Conservation (phyloP, 1,140 invertebrate genomes). For the Stegodyphus mimosarum region DNA sequence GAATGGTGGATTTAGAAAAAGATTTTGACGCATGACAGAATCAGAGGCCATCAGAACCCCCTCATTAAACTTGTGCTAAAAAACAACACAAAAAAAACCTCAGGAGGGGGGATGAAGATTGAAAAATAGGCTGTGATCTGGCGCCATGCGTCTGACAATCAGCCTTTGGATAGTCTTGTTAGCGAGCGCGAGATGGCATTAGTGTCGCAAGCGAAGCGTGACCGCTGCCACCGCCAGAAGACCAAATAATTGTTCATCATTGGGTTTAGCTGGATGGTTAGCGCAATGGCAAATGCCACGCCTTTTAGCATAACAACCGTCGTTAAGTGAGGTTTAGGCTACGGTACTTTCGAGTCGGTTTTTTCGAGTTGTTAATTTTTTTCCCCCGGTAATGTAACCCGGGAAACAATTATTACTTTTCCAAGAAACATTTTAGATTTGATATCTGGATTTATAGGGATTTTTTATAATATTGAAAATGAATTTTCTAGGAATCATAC, state of each 20-base stretch:
- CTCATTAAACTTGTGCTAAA: conserved; percentile 32
- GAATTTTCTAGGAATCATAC: conserved; percentile 40
- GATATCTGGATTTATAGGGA: neutral
- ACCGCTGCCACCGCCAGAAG: conserved; percentile 48
- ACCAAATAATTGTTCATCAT: conserved; percentile 59
- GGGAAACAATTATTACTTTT: conserved; percentile 26
- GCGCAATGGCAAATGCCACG: conserved; percentile 23
- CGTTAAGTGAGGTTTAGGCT: conserved; percentile 45
- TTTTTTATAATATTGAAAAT: conserved; percentile 40
- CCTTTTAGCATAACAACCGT: conserved; percentile 42
- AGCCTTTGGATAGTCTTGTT: conserved; percentile 52
- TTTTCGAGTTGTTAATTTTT: conserved; percentile 37
- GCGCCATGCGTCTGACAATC: conserved; percentile 54
- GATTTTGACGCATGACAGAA: conserved; percentile 51
- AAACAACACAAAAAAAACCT: conserved; percentile 25
- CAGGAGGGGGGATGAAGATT: conserved; percentile 18
- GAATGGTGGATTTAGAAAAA: conserved; percentile 39
- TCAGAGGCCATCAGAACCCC: conserved; percentile 39
- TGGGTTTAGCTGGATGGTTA: conserved; percentile 54
- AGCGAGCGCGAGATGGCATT: conserved; percentile 56
- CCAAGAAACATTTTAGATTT: conserved; percentile 28
- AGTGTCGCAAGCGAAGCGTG: conserved; percentile 53
- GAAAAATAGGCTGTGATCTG: conserved; percentile 45
- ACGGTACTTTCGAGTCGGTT: conserved; percentile 27
- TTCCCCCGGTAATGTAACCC: neutral